Conservation (phyloP, 2,797 vertebrate species). For the Lophius americanus region DNA sequence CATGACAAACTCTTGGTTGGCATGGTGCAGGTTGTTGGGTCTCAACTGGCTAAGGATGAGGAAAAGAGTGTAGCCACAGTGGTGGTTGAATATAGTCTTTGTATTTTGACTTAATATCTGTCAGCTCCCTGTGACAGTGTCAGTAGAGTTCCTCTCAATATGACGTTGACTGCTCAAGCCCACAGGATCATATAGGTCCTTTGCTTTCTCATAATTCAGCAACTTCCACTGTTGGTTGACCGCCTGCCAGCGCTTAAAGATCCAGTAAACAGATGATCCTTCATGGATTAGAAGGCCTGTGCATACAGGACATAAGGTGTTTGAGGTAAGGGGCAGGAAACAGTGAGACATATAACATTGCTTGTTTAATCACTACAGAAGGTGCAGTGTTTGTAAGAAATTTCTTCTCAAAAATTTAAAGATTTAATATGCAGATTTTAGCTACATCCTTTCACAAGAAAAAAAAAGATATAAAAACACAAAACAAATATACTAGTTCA, state of each 20-base stretch:
- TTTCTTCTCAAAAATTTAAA: conserved; percentile 23
- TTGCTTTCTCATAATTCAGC: conserved; percentile 90
- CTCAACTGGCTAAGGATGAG: conserved; percentile 89
- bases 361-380: conserved; percentile 46
- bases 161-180: conserved; percentile 81
- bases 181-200: conserved; percentile 85
- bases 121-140: conserved; percentile 18
- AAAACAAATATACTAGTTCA: not conserved
- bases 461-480: not conserved
- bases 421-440: conserved; percentile 17
- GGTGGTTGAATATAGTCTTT: conserved; percentile 89
- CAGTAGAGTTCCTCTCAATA: conserved; percentile 77
- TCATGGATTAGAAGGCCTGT: conserved; percentile 90
- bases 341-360: conserved; percentile 43
- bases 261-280: conserved; percentile 89
- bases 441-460: conserved; percentile 6
- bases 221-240: conserved; percentile 93
- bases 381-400: not conserved
- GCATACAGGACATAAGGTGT: conserved; percentile 41
- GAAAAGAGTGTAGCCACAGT: conserved; percentile 88
- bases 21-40: conserved; percentile 80
- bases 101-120: conserved; percentile 77
- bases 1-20: conserved; percentile 88
- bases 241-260: conserved; percentile 91
- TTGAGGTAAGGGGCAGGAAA: conserved; percentile 25